Evolutionary conservation across 2,888 invertebrate genomes (phyloP).

Genomic region (Orchesellides sinensis): DNA sequence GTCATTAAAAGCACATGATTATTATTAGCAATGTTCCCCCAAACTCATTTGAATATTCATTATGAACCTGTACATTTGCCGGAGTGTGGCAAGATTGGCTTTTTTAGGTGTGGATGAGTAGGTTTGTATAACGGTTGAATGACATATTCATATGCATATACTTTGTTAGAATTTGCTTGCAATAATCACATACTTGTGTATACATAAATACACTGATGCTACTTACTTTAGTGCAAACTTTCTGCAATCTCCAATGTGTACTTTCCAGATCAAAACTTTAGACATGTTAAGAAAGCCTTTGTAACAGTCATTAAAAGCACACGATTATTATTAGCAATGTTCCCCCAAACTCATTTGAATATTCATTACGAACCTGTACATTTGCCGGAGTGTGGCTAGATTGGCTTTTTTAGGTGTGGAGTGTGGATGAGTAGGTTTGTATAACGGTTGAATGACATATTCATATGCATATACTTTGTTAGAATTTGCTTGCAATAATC

Average conservation of each 20-base stretch:
- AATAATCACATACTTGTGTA: background rate
- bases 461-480: slow-evolving; percentile 1
- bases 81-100: too few species aligned
- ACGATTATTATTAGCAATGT: background rate
- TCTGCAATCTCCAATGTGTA: background rate
- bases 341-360: slow-evolving; percentile 36
- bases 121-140: slow-evolving; percentile 38
- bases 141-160: slow-evolving; percentile 37
- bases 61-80: slow-evolving; percentile 14
- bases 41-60: slow-evolving; percentile 51
- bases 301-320: background rate
- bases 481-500: background rate
- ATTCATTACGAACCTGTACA: slow-evolving; percentile 37
- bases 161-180: background rate
- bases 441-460: slow-evolving; percentile 56
- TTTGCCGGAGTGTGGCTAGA: too few species aligned
- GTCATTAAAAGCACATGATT: background rate
- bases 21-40: slow-evolving; percentile 26
- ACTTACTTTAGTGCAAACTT: background rate
- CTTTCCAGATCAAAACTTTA: too few species aligned
- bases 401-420: too few species aligned
- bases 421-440: background rate
- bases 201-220: background rate
- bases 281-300: too few species aligned
- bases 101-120: too few species aligned